Percentiles rank a stretch among this genome's conserved stretches.
phyloP scores from a whole-genome alignment of 1,140 invertebrate genomes.

The Dreissena polymorpha region DNA sequence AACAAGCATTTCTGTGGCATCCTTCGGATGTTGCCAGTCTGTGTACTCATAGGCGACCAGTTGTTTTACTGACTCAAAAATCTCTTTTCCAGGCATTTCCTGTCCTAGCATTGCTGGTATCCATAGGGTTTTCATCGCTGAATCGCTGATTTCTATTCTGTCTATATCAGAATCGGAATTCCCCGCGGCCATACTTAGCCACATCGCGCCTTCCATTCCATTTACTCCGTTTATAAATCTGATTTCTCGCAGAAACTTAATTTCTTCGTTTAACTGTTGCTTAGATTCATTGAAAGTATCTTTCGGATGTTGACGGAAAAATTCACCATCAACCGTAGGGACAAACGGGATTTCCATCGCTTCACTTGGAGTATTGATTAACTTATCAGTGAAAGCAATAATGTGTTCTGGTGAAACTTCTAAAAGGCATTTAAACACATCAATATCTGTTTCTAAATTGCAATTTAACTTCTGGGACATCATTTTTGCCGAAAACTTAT shows the following conservation, averaged over 20 bases:
- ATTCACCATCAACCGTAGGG: conserved; percentile 21
- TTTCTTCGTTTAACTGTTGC: conserved; percentile 14
- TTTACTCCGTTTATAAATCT: conserved; percentile 28
- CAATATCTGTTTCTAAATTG: no score
- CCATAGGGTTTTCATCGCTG: conserved; percentile 25
- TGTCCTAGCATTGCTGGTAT: conserved; percentile 47
- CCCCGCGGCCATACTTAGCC: neutral
- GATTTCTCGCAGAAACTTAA: conserved; percentile 13
- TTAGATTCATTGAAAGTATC: conserved; percentile 3
- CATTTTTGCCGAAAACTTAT: neutral
- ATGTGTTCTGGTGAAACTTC: conserved; percentile 6
- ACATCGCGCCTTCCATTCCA: conserved; percentile 12
- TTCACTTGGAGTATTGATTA: neutral
- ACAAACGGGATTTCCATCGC: neutral
- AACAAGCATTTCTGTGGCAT: neutral
- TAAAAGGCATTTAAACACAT: conserved; percentile 29
- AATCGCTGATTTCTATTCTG: neutral
- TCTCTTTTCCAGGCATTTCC: neutral
- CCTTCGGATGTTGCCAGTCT: conserved; percentile 18
- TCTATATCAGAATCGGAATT: neutral
- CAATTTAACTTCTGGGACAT: neutral
- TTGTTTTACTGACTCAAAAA: conserved; percentile 10
- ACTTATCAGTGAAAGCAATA: neutral
- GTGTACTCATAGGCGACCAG: conserved; percentile 15
- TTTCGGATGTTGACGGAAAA: conserved; percentile 39